Base-by-base conservation (phyloP, 2,888 invertebrate species). In the Cetonia aurata region DNA sequence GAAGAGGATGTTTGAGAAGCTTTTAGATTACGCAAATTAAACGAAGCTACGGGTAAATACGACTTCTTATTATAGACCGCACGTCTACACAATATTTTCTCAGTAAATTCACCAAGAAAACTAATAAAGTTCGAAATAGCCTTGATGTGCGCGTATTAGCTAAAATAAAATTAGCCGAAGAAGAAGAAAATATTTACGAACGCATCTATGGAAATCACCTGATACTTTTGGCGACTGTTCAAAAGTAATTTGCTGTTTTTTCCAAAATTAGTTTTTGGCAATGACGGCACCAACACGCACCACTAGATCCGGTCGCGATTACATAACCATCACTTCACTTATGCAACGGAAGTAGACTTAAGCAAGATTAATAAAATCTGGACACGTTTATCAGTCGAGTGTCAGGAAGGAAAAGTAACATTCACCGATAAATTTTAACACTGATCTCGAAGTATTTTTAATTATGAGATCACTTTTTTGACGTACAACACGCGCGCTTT, bases 231-330 rank as follows among this genome's bases (percentile, higher is more conserved):
- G 62, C 48, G 33, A 33, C 13, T 48, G 62, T 62, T 62, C 62
- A 62, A 62, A 62, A 50, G 48, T 62, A 48, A 62, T 60, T 60
- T 60, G 60, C 60, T 62, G 48, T 62, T 62, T 62, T 59, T 62
- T 48, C 62, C 62, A 33, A 62, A 62, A 62, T 62, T 62, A 62
- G 33, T 15, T 62, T 62, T 62, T 62, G 62, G 62, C 62, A 62
- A 48, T 62, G 62, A 62, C 62, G 48, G n/a, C 44, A 62, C 62
- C 13, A 10, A 15, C n/a, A 50, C 41, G 12, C 56, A 37, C 15
- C 62, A 13, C 13, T 62, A 62, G 13, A n/a, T 13, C 50, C 48
- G 31, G 48, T 62, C 12, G 13, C 9, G 25, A 50, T 62, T 62
- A 50, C 33, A 33, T 48, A 48, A 62, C 13, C 13, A 17, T 62